Conservation (phyloP, 1,140 invertebrate species). For the Zaprionus africanus region DNA sequence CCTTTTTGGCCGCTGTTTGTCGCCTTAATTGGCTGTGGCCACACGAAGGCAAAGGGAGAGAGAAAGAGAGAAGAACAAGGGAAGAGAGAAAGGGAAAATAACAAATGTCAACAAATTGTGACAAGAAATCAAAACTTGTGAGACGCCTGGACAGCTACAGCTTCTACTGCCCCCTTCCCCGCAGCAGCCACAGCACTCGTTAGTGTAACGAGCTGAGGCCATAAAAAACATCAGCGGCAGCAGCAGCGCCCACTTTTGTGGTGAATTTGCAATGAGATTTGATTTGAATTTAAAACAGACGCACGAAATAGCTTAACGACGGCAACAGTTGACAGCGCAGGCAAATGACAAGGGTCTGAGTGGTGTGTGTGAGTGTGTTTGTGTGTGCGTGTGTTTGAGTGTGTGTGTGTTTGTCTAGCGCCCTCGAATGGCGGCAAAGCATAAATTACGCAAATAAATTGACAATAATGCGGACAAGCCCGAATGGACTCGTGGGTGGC, state of each 20-base stretch:
- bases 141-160: slow-evolving; percentile 6
- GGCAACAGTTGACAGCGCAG: slow-evolving; percentile 54
- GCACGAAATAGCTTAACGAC: slow-evolving; percentile 66
- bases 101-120: slow-evolving; percentile 83
- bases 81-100: slow-evolving; percentile 46
- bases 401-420: slow-evolving; percentile 50
- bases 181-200: slow-evolving; percentile 20
- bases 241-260: slow-evolving; percentile 36
- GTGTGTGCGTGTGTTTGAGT: slow-evolving; percentile 1
- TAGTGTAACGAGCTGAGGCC: slow-evolving; percentile 52
- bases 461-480: slow-evolving; percentile 64
- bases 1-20: slow-evolving; percentile 52
- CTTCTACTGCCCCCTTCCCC: background rate
- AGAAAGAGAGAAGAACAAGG: background rate
- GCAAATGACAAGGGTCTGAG: slow-evolving; percentile 15
- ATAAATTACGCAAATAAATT: slow-evolving; percentile 84
- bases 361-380: slow-evolving; percentile 27
- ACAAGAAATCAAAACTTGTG: slow-evolving; percentile 78
- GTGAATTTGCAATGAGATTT: slow-evolving; percentile 78
- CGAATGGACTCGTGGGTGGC: slow-evolving; percentile 32
- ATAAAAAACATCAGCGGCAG: slow-evolving; percentile 16
- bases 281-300: slow-evolving; percentile 82
- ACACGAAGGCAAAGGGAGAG: slow-evolving; percentile 27
- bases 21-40: slow-evolving; percentile 73
- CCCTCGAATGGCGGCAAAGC: slow-evolving; percentile 51